A percentile compares a stretch with the other conserved stretches of the same genome.
These are phyloP conservation scores for Drosophila miranda DNA, from an alignment of 1,140 invertebrate species.

Conservation along the genomic window DNA sequence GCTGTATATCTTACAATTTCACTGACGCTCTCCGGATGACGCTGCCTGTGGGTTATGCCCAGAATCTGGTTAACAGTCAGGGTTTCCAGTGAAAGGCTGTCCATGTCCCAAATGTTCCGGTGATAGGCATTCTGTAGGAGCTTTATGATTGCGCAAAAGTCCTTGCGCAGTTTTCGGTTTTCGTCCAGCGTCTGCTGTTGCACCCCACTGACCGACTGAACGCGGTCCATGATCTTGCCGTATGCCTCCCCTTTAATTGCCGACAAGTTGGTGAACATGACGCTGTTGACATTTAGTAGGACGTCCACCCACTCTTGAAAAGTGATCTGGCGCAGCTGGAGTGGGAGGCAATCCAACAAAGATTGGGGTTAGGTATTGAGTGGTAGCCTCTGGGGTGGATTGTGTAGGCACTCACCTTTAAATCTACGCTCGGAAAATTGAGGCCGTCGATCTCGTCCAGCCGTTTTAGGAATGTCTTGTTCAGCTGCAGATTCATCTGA, in stretches of 20 bases:
- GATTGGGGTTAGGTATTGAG: no score
- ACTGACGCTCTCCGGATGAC: constrained; percentile 45
- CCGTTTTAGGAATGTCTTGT: constrained; percentile 58
- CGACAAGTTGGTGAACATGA: constrained; percentile 56
- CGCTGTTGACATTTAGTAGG: constrained; percentile 56
- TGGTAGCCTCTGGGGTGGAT: no score
- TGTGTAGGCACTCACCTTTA: constrained; percentile 33
- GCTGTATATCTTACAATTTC: constrained; percentile 56
- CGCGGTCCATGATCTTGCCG: constrained; percentile 38
- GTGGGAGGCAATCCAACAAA: constrained; percentile 13
- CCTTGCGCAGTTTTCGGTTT: constrained; percentile 59
- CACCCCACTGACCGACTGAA: constrained; percentile 43
- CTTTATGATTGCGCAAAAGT: constrained; percentile 61
- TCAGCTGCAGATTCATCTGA: constrained; percentile 56
- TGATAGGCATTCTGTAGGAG: constrained; percentile 59
- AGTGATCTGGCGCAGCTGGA: constrained; percentile 61
- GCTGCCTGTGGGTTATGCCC: constrained; percentile 22
- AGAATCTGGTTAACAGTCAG: constrained; percentile 53
- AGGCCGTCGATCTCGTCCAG: constrained; percentile 60
- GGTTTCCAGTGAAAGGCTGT: constrained; percentile 57
- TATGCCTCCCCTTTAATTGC: constrained; percentile 58
- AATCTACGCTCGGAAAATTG: constrained; percentile 21
- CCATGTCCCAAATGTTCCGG: constrained; percentile 43
- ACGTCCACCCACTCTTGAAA: constrained; percentile 76
- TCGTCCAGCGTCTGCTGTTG: constrained; percentile 53